phyloP scores from a whole-genome alignment of 2,888 invertebrate genomes.

The Eustalomyia histrio region DNA sequence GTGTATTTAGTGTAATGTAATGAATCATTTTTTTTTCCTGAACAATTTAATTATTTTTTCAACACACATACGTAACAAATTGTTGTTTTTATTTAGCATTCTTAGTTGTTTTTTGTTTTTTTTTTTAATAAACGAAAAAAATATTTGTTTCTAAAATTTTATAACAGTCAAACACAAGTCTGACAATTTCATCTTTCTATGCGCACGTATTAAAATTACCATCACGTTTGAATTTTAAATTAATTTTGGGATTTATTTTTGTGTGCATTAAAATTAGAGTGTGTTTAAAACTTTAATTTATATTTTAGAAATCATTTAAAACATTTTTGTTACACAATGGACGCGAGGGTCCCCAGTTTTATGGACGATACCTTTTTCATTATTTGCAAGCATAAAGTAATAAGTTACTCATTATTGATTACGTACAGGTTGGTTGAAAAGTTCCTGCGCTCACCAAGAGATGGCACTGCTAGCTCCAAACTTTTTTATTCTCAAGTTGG shows the following conservation, averaged over 20 bases:
- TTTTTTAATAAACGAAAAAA: background rate
- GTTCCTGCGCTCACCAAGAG: too few species aligned
- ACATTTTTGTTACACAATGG: too few species aligned
- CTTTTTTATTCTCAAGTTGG: too few species aligned
- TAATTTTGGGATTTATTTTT: background rate
- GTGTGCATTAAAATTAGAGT: background rate
- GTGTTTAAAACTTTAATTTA: background rate
- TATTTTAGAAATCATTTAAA: too few species aligned
- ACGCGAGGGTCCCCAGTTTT: too few species aligned
- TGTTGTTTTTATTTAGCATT: background rate
- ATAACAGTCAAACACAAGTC: background rate
- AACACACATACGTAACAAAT: background rate
- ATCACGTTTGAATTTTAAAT: background rate
- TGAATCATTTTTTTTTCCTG: background rate
- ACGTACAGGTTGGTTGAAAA: too few species aligned
- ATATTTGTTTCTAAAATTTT: background rate
- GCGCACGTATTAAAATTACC: background rate
- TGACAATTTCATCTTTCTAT: background rate
- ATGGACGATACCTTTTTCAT: too few species aligned
- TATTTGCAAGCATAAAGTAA: too few species aligned
- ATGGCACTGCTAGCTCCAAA: too few species aligned
- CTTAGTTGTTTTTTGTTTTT: background rate
- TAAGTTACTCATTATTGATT: too few species aligned
- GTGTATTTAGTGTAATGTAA: background rate
- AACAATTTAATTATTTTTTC: background rate